Evolutionary conservation across 2,888 invertebrate genomes (phyloP).

Genomic region (Leptodirus hochenwartii): DNA sequence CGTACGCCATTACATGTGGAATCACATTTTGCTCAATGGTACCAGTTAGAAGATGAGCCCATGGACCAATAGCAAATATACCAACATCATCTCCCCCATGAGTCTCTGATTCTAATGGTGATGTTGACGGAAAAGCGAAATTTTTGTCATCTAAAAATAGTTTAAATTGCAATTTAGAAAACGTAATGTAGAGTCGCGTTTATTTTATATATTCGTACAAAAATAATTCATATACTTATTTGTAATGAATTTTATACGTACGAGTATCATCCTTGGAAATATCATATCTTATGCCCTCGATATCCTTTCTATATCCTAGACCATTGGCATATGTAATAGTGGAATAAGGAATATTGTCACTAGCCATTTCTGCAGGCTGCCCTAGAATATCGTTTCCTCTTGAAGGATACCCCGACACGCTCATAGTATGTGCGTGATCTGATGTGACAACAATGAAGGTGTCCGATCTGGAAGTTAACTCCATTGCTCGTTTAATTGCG

Average conservation of each 20-base stretch:
- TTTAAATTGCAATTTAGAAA: not conserved
- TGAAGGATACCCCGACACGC: constrained; percentile 54
- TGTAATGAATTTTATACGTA: no score
- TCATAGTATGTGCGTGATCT: constrained; percentile 65
- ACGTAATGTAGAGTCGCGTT: no score
- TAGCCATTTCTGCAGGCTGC: no score
- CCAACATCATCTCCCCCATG: constrained; percentile 68
- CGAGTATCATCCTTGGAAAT: no score
- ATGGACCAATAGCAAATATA: constrained; percentile 57
- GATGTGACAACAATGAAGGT: constrained; percentile 60
- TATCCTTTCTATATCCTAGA: no score
- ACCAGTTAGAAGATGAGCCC: constrained; percentile 63
- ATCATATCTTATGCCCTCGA: no score
- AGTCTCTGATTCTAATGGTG: constrained; percentile 43
- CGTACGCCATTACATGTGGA: constrained; percentile 55
- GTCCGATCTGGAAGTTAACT: constrained; percentile 35
- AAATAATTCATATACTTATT: no score
- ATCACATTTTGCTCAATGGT: constrained; percentile 61
- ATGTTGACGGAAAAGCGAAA: constrained; percentile 38
- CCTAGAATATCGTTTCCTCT: constrained; percentile 39
- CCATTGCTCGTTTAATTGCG: constrained; percentile 37
- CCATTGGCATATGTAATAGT: no score
- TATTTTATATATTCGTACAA: no score
- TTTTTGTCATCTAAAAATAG: constrained; percentile 25
- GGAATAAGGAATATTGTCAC: no score